These are phyloP conservation scores for Hozukius guyotensis DNA, from an alignment of 2,797 vertebrate species.

Conservation along the genomic window DNA sequence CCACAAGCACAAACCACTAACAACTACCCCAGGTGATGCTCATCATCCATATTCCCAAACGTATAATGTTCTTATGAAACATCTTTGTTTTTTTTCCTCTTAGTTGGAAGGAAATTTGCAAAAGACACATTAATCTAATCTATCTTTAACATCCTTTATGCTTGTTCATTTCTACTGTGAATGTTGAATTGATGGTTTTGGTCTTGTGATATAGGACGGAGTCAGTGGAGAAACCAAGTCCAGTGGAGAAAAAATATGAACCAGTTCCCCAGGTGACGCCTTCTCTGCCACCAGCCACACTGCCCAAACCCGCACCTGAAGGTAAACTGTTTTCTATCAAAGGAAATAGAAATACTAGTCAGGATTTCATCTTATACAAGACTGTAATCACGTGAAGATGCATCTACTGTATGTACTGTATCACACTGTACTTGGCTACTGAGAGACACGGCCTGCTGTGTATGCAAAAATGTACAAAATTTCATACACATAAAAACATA, in stretches of 20 bases:
- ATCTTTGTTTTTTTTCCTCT: background rate
- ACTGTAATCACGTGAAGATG: background rate
- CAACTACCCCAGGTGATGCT: constrained; percentile 89
- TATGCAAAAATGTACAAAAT: background rate
- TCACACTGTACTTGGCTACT: background rate
- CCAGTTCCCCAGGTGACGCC: constrained; percentile 86
- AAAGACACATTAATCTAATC: background rate
- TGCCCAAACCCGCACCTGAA: constrained; percentile 86
- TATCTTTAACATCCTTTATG: background rate
- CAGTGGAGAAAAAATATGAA: constrained; percentile 90
- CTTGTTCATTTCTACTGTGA: background rate
- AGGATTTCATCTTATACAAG: background rate
- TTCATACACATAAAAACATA: background rate
- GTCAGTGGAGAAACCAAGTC: constrained; percentile 85
- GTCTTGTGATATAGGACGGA: constrained; percentile 83
- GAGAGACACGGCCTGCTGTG: background rate
- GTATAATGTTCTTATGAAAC: background rate
- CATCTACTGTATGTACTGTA: background rate
- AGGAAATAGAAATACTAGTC: background rate
- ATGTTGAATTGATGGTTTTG: background rate
- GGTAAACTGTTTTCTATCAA: constrained; percentile 42
- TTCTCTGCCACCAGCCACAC: constrained; percentile 84
- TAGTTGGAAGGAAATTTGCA: background rate
- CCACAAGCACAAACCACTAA: constrained; percentile 85
- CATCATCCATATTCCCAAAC: background rate